Conservation (phyloP, 2,113 vertebrate genomes). For the Ardeotis arabs region DNA sequence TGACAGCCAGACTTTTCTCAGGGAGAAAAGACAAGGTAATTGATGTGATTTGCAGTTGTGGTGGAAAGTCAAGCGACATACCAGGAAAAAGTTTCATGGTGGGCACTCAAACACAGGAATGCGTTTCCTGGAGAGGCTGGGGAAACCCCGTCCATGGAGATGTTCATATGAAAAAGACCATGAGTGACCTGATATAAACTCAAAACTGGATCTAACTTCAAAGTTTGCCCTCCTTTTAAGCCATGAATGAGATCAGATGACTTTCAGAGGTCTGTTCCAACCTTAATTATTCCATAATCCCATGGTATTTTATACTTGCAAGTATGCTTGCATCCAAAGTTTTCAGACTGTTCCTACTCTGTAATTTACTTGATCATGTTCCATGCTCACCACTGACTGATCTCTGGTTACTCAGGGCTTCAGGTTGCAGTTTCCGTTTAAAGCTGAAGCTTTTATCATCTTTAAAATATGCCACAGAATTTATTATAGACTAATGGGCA, state of each 20-base stretch:
- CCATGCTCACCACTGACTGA: not conserved
- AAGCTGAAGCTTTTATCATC: not conserved
- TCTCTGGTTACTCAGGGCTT: not conserved
- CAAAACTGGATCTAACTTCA: not conserved
- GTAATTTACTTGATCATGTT: not conserved
- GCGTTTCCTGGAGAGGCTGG: not conserved
- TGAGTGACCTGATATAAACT: not conserved
- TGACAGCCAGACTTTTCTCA: not conserved
- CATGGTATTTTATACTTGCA: not conserved
- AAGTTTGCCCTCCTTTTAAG: not conserved
- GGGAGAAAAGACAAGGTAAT: not conserved
- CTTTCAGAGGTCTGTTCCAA: not conserved
- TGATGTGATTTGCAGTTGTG: not conserved
- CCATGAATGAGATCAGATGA: not conserved
- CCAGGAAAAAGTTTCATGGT: not conserved
- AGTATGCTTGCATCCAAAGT: too few species aligned
- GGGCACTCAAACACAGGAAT: not conserved
- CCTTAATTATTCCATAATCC: not conserved
- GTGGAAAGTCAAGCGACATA: not conserved
- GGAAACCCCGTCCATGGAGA: not conserved
- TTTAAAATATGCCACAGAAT: not conserved
- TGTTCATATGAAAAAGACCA: not conserved
- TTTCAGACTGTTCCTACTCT: not conserved
- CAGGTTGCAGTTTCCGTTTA: not conserved
- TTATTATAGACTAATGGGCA: not conserved